A percentile compares a stretch with the other conserved stretches of the same genome.
These are phyloP conservation scores for Troglohyphantes excavatus DNA, from an alignment of 2,888 invertebrate species.

Conservation along the genomic window DNA sequence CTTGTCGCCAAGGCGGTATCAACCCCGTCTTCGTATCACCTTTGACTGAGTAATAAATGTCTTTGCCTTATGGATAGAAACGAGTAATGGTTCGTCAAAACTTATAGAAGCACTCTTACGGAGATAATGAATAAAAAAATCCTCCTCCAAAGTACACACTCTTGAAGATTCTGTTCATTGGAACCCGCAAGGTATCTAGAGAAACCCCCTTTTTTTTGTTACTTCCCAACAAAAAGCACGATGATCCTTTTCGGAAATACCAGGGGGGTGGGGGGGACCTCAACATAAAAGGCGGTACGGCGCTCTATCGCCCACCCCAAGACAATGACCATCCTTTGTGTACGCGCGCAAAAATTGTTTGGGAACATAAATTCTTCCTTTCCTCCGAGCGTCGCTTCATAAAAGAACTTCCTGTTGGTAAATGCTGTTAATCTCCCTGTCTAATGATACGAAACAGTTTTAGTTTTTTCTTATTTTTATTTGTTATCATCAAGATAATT, in stretches of 20 bases:
- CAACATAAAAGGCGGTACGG: conserved; percentile 26
- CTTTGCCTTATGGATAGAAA: conserved; percentile 10
- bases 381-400: conserved; percentile 50
- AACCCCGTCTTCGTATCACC: neutral
- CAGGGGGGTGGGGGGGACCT: conserved; percentile 32
- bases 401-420: conserved; percentile 78
- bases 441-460: conserved; percentile 78
- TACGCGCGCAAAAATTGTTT: conserved; percentile 49
- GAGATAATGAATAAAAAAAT: conserved; percentile 19
- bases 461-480: conserved; percentile 27
- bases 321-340: conserved; percentile 72
- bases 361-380: conserved; percentile 61
- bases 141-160: too few relatives aligned
- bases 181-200: conserved; percentile 35
- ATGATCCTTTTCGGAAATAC: conserved; percentile 60
- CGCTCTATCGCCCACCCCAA: conserved; percentile 24
- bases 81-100: conserved; percentile 12
- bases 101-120: conserved; percentile 20
- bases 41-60: conserved; percentile 40
- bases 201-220: neutral
- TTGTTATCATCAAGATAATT: conserved; percentile 41
- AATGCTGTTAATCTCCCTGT: conserved; percentile 76
- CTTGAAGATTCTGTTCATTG: neutral
- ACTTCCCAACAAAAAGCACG: conserved; percentile 35
- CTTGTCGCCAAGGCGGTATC: neutral